Conservation (phyloP, 2,888 invertebrate species). For the Acanthococcus lagerstroemiae region DNA sequence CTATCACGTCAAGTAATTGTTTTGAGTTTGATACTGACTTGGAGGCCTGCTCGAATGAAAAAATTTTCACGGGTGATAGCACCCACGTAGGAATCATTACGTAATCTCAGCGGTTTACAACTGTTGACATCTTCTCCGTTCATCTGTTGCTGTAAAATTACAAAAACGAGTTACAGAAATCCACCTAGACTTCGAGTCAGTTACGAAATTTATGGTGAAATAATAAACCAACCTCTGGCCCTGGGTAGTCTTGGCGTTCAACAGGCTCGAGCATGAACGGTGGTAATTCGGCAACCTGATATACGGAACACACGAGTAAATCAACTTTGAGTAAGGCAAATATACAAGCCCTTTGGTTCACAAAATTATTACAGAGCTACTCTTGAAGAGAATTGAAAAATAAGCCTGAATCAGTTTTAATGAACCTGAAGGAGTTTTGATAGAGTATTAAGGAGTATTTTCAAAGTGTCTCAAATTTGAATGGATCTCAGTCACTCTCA, state of each 20-base stretch:
- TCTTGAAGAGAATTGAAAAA: slow-evolving; percentile 13
- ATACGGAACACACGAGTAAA: too few relatives aligned
- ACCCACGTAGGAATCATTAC: slow-evolving; percentile 78
- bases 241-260: slow-evolving; percentile 32
- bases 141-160: too few relatives aligned
- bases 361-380: too few relatives aligned
- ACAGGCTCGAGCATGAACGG: slow-evolving; percentile 59
- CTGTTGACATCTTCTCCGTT: background rate
- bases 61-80: slow-evolving; percentile 70
- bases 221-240: slow-evolving; percentile 27
- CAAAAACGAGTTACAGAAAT: background rate
- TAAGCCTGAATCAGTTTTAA: background rate
- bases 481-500: too few relatives aligned
- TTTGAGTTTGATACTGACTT: slow-evolving; percentile 44
- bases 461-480: too few relatives aligned
- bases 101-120: slow-evolving; percentile 44
- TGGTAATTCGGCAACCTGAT: slow-evolving; percentile 58
- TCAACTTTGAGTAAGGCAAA: too few relatives aligned
- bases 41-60: slow-evolving; percentile 70
- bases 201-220: background rate
- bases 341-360: too few relatives aligned
- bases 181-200: background rate
- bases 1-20: background rate
- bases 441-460: too few relatives aligned
- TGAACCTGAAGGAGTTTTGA: too few relatives aligned